Conservation (phyloP, 2,888 invertebrate species). For the Athrips mouffetella region DNA sequence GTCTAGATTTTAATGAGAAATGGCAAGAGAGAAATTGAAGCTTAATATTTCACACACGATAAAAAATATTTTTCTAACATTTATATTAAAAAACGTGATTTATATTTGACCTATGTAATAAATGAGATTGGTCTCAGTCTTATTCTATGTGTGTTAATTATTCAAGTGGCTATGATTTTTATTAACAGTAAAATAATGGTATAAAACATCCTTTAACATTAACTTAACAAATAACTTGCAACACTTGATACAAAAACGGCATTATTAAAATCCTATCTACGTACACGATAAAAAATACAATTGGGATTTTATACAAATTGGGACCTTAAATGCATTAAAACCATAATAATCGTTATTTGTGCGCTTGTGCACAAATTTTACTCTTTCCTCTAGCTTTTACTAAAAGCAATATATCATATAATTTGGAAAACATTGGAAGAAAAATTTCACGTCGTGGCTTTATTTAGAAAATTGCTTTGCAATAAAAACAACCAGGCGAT, state of each 20-base stretch:
- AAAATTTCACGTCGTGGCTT: constrained; percentile 15
- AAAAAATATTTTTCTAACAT: constrained; percentile 2
- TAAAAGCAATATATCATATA: constrained; percentile 27
- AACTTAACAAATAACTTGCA: constrained; percentile 28
- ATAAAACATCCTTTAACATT: constrained; percentile 11
- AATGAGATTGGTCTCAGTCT: constrained; percentile 67
- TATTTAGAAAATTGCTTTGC: neutral
- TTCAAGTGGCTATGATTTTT: neutral
- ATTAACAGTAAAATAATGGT: constrained; percentile 9
- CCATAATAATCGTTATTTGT: neutral
- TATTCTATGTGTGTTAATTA: constrained; percentile 42
- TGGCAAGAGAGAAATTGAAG: constrained; percentile 11
- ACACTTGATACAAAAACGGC: constrained; percentile 49
- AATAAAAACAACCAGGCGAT: neutral
- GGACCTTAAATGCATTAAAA: constrained; percentile 40
- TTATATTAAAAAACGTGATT: constrained; percentile 17
- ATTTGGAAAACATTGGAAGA: constrained; percentile 43
- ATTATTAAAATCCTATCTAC: constrained; percentile 56
- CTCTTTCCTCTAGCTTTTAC: constrained; percentile 33
- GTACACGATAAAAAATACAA: constrained; percentile 20
- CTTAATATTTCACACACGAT: constrained; percentile 3
- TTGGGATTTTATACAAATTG: constrained; percentile 35
- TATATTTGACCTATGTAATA: constrained; percentile 25
- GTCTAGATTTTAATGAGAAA: constrained; percentile 27
- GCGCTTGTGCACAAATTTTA: constrained; percentile 13